Conservation (phyloP, 2,888 invertebrate genomes). For the Thumatha senex region DNA sequence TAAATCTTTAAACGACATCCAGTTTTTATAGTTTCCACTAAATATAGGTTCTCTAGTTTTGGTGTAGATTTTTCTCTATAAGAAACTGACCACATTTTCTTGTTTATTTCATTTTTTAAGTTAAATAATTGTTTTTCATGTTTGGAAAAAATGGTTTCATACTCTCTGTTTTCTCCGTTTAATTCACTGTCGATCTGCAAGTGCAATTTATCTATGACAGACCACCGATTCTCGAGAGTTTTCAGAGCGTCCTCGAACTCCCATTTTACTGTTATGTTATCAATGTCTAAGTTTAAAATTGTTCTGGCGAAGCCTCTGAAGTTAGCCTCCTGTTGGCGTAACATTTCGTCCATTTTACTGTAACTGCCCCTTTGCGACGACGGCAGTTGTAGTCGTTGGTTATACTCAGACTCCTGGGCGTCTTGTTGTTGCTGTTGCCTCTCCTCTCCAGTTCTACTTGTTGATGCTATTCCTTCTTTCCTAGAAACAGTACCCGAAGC, state of each 20-base stretch:
- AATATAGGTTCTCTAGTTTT: slow-evolving; percentile 11
- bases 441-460: too few species aligned
- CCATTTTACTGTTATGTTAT: not conserved
- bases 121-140: not conserved
- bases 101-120: slow-evolving; percentile 4
- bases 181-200: slow-evolving; percentile 5
- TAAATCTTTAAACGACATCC: slow-evolving; percentile 11
- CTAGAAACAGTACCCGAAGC: too few species aligned
- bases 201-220: slow-evolving; percentile 1
- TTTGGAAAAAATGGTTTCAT: not conserved
- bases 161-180: not conserved
- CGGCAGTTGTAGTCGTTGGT: too few species aligned
- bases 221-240: not conserved
- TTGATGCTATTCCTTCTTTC: too few species aligned
- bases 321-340: not conserved
- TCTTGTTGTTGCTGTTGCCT: too few species aligned
- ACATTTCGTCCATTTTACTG: not conserved
- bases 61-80: slow-evolving; percentile 9
- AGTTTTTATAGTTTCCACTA: slow-evolving; percentile 7
- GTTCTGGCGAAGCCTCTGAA: not conserved
- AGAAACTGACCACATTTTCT: slow-evolving; percentile 8
- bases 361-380: too few species aligned
- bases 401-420: too few species aligned
- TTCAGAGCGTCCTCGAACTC: not conserved
- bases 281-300: not conserved